Percentiles rank a stretch among this genome's conserved stretches.
Evolutionary conservation across 2,113 vertebrate species (phyloP).

Genomic region (Clarias magur): DNA sequence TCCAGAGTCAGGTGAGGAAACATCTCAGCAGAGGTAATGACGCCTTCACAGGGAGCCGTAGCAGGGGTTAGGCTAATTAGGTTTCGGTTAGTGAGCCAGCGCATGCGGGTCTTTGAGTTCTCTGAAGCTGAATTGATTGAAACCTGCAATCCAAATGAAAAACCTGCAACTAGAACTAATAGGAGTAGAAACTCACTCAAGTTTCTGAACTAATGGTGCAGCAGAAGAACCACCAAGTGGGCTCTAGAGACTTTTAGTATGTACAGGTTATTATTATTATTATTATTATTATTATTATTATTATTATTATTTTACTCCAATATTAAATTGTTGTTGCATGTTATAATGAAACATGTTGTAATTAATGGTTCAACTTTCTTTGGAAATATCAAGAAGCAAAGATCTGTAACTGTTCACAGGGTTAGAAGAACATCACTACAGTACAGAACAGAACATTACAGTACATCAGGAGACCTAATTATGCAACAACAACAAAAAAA

Average conservation of each 20-base stretch:
- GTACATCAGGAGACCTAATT: neutral
- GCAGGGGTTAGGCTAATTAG: slow-evolving; percentile 57
- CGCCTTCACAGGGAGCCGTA: slow-evolving; percentile 23
- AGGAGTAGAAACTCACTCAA: neutral
- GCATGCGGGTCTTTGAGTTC: slow-evolving; percentile 6
- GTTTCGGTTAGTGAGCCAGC: slow-evolving; percentile 21
- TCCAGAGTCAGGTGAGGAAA: slow-evolving; percentile 49
- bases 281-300: neutral
- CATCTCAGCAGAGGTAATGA: slow-evolving; percentile 50
- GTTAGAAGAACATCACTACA: neutral
- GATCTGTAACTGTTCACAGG: slow-evolving; percentile 10
- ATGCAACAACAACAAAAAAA: neutral
- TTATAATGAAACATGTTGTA: slow-evolving; percentile 1
- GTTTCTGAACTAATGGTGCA: neutral
- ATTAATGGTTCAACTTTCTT: slow-evolving; percentile 7
- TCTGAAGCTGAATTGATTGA: slow-evolving; percentile 35
- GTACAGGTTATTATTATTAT: neutral
- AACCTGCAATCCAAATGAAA: slow-evolving; percentile 22
- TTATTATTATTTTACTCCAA: neutral
- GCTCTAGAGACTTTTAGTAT: neutral
- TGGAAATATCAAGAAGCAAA: slow-evolving; percentile 11
- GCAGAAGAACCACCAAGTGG: neutral
- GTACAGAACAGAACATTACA: neutral
- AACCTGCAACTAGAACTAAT: slow-evolving; percentile 20
- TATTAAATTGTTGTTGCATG: neutral